Base-by-base conservation (phyloP, 2,888 invertebrate species). In the Disparrhopalites patrizii region DNA sequence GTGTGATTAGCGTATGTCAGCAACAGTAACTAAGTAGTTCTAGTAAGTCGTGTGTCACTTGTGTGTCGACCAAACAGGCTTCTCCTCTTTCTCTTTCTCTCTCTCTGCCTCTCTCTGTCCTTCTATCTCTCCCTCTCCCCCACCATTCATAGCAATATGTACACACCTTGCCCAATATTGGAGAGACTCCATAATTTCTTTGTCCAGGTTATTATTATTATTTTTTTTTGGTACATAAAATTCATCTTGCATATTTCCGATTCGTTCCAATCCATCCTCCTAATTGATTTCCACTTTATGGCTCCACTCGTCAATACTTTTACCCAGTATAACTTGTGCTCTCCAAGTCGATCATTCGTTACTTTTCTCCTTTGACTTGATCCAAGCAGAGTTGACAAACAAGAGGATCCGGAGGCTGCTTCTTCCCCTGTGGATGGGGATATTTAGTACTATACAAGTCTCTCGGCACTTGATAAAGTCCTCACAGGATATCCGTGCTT, bases 281-380 rank as follows among this genome's bases (percentile, higher is more conserved):
- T 67, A 67, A 67, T 67, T 67, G 67, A 67, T 67, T 67, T 62
- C 63, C 67, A 63, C 55, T 62, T 67, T 63, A 58, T 65, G 60
- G 47, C 47, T 56, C 47, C 25, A 56, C 56, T 56, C 56, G 10
- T 47, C 47, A 40, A 50, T 43, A 63, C 36, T 61, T 66, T 66
- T 55, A 54, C 50, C 66, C 60, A 40, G 60, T 61, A 55, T 33
- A 54, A 40, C 28, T 55, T 66, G 55, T 40, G 31, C 61, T 61
- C 61, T 61, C 51, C 61, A 47, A 15, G 27, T 33, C 25, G 31
- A 43, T 61, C 56, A 56, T 38, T 56, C 36, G 27, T 31, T 25
- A 56, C 18, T 23, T 38, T 33, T 55, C 33, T 55, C n/a, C 55
- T 33, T 33, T 31, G 23, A 47, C 20, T 47, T 47, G 47, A 5